Percentiles rank a stretch among this genome's conserved stretches.
phyloP scores from a whole-genome alignment of 2,113 vertebrate genomes.

The Oreocharis arfaki region DNA sequence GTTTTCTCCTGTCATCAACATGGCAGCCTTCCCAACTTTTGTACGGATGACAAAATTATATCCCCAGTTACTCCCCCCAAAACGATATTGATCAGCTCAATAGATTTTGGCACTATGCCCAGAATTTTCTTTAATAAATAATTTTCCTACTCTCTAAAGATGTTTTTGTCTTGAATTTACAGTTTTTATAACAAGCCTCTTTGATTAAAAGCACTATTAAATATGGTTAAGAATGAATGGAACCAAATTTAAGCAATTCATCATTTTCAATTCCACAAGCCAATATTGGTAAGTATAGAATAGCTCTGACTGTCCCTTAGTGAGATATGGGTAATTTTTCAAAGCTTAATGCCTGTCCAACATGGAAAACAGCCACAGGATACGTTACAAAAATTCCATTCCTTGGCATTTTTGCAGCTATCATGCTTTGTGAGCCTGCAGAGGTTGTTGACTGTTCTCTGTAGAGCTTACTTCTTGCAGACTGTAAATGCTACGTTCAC shows the following conservation, averaged over 20 bases:
- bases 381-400: slow-evolving; percentile 13
- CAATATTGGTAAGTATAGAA: slow-evolving; percentile 12
- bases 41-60: background rate
- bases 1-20: background rate
- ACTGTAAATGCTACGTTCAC: background rate
- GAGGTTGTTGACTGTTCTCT: background rate
- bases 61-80: background rate
- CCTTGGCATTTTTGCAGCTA: background rate
- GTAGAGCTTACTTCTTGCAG: background rate
- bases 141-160: background rate
- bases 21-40: background rate
- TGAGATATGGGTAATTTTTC: slow-evolving; percentile 3
- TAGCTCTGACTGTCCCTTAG: background rate
- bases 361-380: slow-evolving; percentile 9
- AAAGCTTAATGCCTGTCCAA: background rate
- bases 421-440: background rate
- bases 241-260: slow-evolving; percentile 7
- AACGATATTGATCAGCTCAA: slow-evolving; percentile 22
- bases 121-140: slow-evolving; percentile 40
- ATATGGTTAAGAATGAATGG: background rate
- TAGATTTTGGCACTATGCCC: background rate
- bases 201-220: slow-evolving; percentile 44
- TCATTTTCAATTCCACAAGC: slow-evolving; percentile 31
- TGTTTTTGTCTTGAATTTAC: background rate
- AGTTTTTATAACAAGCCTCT: slow-evolving; percentile 8